Evolutionary conservation across 2,797 vertebrate species (phyloP).

Genomic region (Apogon hyalosoma): DNA sequence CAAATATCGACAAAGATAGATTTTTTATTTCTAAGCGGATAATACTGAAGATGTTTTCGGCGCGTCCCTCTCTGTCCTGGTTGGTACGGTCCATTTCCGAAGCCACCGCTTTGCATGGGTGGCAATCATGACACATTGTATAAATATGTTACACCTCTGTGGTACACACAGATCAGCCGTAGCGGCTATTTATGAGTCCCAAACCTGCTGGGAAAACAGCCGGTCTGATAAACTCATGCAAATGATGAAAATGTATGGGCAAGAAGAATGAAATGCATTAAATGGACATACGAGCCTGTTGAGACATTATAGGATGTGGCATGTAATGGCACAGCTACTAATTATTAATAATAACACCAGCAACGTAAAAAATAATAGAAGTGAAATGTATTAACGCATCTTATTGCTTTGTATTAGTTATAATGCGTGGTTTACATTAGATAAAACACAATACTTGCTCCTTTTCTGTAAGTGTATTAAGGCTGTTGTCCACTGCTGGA

Average conservation of each 20-base stretch:
- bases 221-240: neutral
- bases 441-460: no score
- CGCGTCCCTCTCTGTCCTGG: neutral
- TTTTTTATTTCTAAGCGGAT: neutral
- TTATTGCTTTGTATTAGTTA: no score
- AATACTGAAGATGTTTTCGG: neutral
- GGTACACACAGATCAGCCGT: slow-evolving; percentile 15
- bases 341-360: no score
- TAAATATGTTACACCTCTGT: slow-evolving; percentile 67
- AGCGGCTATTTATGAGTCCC: slow-evolving; percentile 15
- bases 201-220: slow-evolving; percentile 19
- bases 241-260: neutral
- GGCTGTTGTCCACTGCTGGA: no score
- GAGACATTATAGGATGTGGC: neutral
- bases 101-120: slow-evolving; percentile 66
- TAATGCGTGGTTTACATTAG: no score
- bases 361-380: no score
- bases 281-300: neutral
- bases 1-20: rapidly evolving
- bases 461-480: no score
- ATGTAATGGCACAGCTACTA: neutral
- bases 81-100: slow-evolving; percentile 79
- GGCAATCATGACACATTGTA: slow-evolving; percentile 70
- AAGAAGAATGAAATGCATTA: neutral
- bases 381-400: no score